Evolutionary conservation across 1,140 invertebrate species (phyloP), one percentile per base, ranked within the genome.

Genomic region (Ruditapes philippinarum): DNA sequence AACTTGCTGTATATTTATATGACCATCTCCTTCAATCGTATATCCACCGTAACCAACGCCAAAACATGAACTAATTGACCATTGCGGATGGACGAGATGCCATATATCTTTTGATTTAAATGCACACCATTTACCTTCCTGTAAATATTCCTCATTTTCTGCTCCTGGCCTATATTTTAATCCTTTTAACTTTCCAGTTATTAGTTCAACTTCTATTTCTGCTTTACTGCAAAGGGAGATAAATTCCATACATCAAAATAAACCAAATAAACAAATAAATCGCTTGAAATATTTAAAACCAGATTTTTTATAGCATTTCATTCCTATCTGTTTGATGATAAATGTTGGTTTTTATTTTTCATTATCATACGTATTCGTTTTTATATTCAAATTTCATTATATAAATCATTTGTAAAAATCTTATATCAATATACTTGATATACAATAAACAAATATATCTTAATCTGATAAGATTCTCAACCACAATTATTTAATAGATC

Each of bases 31-130:
- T 22, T 45, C 73, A 28, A 76, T 45, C 28, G 25, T 7, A 17
- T 42, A 19, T 28, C 73, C 73, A 31, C 42, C 45, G 28, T 51
- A 33, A 3, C 33, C 19, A 76, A 49, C 45, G 4, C 73, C 73
- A 17, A 25, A 76, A 25, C 28, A 31, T 9, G 73, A 76, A 2
- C n/a, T 28, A 31, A 49, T 76, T 14, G 73, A 5, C 73, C 73
- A 76, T 25, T 49, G 73, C 22, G 73, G 73, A 49, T 76, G 73
- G 0, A 76, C 73, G 3, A 76, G 73, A 51, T 76, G 73, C 73
- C 73, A 76, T 9, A 3, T 76, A 14, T 31, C 42, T 14, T 25
- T 40, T 9, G 73, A 76, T 76, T 76, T 45, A 36, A 76, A 49
- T 1, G 73, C 73, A 22, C 73, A 76, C 73, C 73, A 76, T 31